Evolutionary conservation across 2,797 vertebrate species (phyloP), one percentile per base, ranked within the genome.

Genomic region (Gymnoscopelus microlampas): DNA sequence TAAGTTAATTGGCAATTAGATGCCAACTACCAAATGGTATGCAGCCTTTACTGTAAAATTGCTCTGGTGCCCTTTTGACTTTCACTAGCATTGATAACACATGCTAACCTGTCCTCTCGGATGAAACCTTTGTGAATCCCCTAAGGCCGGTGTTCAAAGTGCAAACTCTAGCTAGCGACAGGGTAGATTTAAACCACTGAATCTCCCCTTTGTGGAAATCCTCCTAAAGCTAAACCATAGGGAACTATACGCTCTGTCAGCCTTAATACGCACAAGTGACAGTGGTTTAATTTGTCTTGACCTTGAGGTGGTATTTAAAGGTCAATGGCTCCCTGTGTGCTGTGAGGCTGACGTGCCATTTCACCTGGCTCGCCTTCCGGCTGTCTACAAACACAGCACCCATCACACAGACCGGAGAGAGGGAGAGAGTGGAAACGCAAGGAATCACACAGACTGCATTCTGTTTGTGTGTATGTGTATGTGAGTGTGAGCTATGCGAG

Each of bases 301-400:
- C 83, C 79, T 87, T 88, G 56, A 66, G 53, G n/a, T 66, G 72
- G 68, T 56, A 67, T 78, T 77, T 76, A 77, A 84, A 89, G 82
- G 83, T 80, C 68, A 76, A 56, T 72, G 63, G 39, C 80, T 77
- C 59, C 5, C 71, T 83, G 65, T 66, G 63, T 12, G 24, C 26
- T 57, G 49, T 35, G 26, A 7, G 49, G 19, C n/a, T 19, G 53
- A 35, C 3, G 12, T 64, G 24, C 47, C 54, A 59, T 61, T 48
- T 56, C 15, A 24, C 19, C 53, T 14, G 50, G 15, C 49, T 47
- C 55, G 15, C 53, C 53, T 55, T 55, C 14, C 9, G 39, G 8
- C 7, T 11, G 24, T 14, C 19, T 23, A 9, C 19, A 19, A 24
- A 60, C 32, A 44, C 35, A 44, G 32, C 58, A 44, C 58, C 35